Conservation (phyloP, 1,140 invertebrate species). For the Cherax quadricarinatus region DNA sequence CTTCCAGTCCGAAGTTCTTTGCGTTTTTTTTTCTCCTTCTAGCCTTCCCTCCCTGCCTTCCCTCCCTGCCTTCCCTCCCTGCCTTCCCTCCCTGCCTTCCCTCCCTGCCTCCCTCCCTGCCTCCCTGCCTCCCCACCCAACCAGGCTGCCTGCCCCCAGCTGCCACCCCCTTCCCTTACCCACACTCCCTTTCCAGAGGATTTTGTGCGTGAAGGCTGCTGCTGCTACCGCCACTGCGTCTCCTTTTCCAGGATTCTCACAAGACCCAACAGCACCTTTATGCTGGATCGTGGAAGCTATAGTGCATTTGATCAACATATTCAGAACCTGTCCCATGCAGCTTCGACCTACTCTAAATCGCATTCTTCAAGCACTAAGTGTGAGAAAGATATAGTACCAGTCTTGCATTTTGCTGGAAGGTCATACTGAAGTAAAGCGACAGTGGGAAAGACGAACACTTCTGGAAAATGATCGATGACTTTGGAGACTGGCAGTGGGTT, state of each 20-base stretch:
- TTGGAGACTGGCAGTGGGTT: constrained; percentile 16
- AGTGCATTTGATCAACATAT: too few relatives aligned
- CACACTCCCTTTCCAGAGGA: constrained; percentile 27
- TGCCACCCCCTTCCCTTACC: background rate
- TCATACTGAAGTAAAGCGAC: background rate
- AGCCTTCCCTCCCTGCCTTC: background rate
- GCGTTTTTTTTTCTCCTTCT: background rate
- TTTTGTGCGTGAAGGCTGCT: constrained; percentile 42
- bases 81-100: background rate
- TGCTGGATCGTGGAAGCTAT: background rate
- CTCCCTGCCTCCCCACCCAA: constrained; percentile 5
- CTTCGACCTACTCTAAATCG: too few relatives aligned
- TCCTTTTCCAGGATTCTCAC: background rate
- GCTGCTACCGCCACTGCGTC: background rate
- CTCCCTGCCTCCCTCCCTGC: background rate
- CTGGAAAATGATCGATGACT: constrained; percentile 57
- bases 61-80: background rate
- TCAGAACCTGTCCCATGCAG: too few relatives aligned
- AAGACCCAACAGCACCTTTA: background rate
- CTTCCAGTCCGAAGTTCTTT: constrained; percentile 41
- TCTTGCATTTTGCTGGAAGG: background rate
- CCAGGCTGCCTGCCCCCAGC: background rate
- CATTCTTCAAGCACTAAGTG: too few relatives aligned
- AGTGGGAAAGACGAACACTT: constrained; percentile 21
- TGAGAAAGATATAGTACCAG: too few relatives aligned